A percentile compares a stretch with the other conserved stretches of the same genome.
phyloP scores from a whole-genome alignment of 1,140 invertebrate genomes.

The Trichogramma pretiosum region DNA sequence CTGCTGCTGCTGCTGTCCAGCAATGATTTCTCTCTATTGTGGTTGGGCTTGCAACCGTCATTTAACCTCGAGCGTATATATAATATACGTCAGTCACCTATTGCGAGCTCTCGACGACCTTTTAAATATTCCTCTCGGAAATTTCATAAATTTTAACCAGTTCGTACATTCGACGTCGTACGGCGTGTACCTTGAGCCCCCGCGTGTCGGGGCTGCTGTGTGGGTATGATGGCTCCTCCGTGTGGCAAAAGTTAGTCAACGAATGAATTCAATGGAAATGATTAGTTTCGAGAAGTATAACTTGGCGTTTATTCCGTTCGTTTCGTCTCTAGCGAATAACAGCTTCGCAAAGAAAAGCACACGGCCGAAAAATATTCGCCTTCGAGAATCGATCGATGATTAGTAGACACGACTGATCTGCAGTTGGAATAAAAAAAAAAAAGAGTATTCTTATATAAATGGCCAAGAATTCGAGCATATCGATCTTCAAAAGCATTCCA shows the following conservation, averaged over 20 bases:
- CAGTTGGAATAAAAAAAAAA: too few relatives aligned
- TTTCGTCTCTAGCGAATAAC: conserved; percentile 8
- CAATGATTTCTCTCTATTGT: background rate
- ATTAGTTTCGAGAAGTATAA: too few relatives aligned
- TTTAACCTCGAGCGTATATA: too few relatives aligned
- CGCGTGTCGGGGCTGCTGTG: background rate
- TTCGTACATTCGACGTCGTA: background rate
- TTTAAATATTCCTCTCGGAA: conserved; percentile 14
- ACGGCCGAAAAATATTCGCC: too few relatives aligned
- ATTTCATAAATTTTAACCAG: conserved; percentile 15
- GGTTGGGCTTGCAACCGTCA: conserved; percentile 8
- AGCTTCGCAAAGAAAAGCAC: too few relatives aligned
- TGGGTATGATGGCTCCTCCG: background rate
- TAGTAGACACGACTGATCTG: background rate
- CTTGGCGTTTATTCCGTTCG: background rate
- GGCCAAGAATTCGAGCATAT: conserved; percentile 23
- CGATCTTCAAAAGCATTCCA: conserved; percentile 24
- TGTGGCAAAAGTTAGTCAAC: background rate
- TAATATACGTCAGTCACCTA: too few relatives aligned
- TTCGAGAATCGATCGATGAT: conserved; percentile 5
- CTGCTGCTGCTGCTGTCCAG: background rate
- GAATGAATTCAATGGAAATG: too few relatives aligned
- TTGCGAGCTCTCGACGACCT: background rate
- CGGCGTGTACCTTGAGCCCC: conserved; percentile 1
- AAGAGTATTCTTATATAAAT: too few relatives aligned